A percentile compares a stretch with the other conserved stretches of the same genome.
phyloP scores from a whole-genome alignment of 2,113 vertebrate species.

The Heterotilapia buettikoferi region DNA sequence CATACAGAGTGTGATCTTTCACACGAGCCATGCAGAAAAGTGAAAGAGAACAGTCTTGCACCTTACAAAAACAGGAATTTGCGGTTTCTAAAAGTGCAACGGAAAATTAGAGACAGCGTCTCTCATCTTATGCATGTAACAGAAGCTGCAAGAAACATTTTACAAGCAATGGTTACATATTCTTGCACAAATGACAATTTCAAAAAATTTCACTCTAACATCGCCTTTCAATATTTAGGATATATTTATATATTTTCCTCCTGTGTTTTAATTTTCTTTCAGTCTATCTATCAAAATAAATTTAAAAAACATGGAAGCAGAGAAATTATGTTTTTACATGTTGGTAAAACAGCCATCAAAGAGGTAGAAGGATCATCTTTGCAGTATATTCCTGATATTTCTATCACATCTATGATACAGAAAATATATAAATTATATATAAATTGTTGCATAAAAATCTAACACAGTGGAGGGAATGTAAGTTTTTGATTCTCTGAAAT shows the following conservation, averaged over 20 bases:
- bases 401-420: not conserved
- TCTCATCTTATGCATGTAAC: not conserved
- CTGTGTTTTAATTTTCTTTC: not conserved
- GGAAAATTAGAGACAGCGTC: not conserved
- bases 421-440: not conserved
- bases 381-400: not conserved
- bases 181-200: not conserved
- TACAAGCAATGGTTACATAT: not conserved
- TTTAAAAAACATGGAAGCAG: fast-evolving
- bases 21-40: not conserved
- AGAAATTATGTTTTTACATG: not conserved
- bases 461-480: not conserved
- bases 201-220: not conserved
- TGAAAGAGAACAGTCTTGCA: fast-evolving
- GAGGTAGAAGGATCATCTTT: not conserved
- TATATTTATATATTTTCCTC: not conserved
- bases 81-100: not conserved
- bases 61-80: not conserved
- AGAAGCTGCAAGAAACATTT: not conserved
- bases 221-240: not conserved
- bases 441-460: not conserved
- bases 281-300: not conserved
- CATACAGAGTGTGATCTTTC: fast-evolving
- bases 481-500: not conserved
- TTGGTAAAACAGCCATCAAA: not conserved